A percentile compares a stretch with the other conserved stretches of the same genome.
Conservation (phyloP, 2,113 vertebrate species). For the Paedocypris sp. region DNA sequence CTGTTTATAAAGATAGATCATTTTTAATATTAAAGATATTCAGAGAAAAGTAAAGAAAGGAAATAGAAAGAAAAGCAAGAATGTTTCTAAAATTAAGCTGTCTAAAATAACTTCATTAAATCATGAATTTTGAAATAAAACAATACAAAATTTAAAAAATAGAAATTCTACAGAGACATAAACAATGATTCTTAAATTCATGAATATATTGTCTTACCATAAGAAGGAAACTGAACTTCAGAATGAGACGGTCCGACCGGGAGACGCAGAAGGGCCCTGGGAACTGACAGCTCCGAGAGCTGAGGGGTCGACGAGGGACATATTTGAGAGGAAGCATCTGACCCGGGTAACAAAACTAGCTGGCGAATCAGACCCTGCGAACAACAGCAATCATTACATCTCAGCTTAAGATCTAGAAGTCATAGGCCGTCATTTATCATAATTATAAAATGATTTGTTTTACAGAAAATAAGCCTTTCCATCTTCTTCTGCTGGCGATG, state of each 20-base stretch:
- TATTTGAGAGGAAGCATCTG: slow-evolving; percentile 71
- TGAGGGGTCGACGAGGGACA: slow-evolving; percentile 63
- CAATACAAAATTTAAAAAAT: slow-evolving; percentile 53
- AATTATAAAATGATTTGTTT: slow-evolving; percentile 27
- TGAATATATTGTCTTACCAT: slow-evolving; percentile 41
- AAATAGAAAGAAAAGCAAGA: no score
- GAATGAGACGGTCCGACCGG: slow-evolving; percentile 29
- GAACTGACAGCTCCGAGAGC: slow-evolving; percentile 65
- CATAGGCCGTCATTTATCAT: background rate
- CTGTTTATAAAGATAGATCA: no score
- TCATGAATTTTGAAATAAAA: no score
- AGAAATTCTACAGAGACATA: slow-evolving; percentile 43
- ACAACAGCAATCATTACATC: background rate
- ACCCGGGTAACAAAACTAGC: slow-evolving; percentile 85
- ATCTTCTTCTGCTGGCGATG: slow-evolving; percentile 69
- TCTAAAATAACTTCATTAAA: no score
- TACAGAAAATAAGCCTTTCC: slow-evolving; percentile 77
- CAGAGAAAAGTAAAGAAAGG: no score
- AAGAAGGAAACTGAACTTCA: slow-evolving; percentile 31
- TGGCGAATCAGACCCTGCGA: slow-evolving; percentile 84
- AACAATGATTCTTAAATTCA: slow-evolving; percentile 40
- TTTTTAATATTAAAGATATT: no score
- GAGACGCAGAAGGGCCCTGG: slow-evolving; percentile 56
- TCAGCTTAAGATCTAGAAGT: background rate
- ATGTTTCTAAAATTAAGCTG: no score